Evolutionary conservation across 1,140 invertebrate species (phyloP), one percentile per base, ranked within the genome.

Genomic region (Zaprionus vittiger): DNA sequence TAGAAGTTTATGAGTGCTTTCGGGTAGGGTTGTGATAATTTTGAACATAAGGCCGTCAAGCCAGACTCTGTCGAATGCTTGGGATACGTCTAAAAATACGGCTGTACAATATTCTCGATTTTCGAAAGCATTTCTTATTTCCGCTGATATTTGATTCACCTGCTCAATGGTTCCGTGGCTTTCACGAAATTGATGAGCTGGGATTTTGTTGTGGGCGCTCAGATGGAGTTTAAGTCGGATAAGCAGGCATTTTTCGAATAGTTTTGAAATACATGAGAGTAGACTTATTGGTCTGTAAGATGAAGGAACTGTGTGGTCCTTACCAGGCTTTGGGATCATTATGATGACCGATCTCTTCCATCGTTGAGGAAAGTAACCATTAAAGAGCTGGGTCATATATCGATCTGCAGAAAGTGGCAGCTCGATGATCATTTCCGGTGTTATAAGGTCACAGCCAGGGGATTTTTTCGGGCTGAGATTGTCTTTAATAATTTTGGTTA

Each of bases 311-410:
- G 12, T 24, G 54, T n/a, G 26, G 54, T 56, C 7, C 28, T 56
- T 56, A 7, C 54, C 54, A 34, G 26, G 54, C 12, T 34, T 56
- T 31, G 54, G 28, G 9, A 56, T 56, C 26, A 56, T 56, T 56
- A 56, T 54, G 9, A 54, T 28, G 4, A 54, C 28, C 22, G 55
- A 56, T 24, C 31, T 20, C 15, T 55, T 31, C 24, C 22, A 55
- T 26, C 20, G 52, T 14, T 15, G 12, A 14, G 14, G 15, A 28
- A 28, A 15, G 9, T 28, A 55, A 12, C n/a, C 22, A 37, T 37
- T 37, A 37, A 37, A 37, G 12, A 37, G 12, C 34, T 12, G 11
- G 34, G 34, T 37, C 14, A 24, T 24, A 3, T 4, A 24, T 24
- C 38, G 38, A 41, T n/a, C 12, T 41, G 38, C 12, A 41, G 14